phyloP scores from a whole-genome alignment of 2,888 invertebrate genomes.

The Acrobasis suavella region DNA sequence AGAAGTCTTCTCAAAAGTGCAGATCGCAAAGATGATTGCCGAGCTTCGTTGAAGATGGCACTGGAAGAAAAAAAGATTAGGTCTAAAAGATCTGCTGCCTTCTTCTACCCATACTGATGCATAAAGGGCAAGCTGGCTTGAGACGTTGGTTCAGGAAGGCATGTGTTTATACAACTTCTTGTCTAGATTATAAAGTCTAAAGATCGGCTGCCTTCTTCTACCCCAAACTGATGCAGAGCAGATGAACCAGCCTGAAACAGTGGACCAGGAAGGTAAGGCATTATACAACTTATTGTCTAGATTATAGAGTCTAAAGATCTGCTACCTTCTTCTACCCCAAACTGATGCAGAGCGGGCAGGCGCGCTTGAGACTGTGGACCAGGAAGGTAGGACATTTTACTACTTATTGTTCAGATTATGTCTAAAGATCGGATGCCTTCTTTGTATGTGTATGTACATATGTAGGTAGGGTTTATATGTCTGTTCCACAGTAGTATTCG shows the following conservation, averaged over 20 bases:
- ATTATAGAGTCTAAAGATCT: not conserved
- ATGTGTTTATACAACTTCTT: slow-evolving; percentile 14
- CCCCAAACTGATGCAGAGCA: slow-evolving; percentile 90
- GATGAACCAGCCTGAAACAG: slow-evolving; percentile 90
- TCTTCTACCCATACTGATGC: slow-evolving; percentile 95
- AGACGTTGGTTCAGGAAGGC: slow-evolving; percentile 96
- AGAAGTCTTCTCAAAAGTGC: too few species aligned
- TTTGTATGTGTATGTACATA: too few species aligned
- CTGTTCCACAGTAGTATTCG: too few species aligned
- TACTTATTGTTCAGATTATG: not conserved
- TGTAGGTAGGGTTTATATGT: too few species aligned
- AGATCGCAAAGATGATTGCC: too few species aligned
- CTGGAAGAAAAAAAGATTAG: too few species aligned
- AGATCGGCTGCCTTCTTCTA: slow-evolving; percentile 94
- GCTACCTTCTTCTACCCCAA: slow-evolving; percentile 96
- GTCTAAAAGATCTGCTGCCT: slow-evolving; percentile 88
- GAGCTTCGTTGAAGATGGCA: too few species aligned
- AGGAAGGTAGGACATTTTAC: slow-evolving; percentile 82
- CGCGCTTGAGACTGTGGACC: slow-evolving; percentile 94
- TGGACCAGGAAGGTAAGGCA: slow-evolving; percentile 92
- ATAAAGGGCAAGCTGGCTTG: slow-evolving; percentile 90
- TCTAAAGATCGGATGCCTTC: too few species aligned
- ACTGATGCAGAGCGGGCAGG: slow-evolving; percentile 89
- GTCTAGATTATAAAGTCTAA: slow-evolving; percentile 39
- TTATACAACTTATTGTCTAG: not conserved